phyloP scores from a whole-genome alignment of 1,140 invertebrate species.

The Rhyacophila brunnea region DNA sequence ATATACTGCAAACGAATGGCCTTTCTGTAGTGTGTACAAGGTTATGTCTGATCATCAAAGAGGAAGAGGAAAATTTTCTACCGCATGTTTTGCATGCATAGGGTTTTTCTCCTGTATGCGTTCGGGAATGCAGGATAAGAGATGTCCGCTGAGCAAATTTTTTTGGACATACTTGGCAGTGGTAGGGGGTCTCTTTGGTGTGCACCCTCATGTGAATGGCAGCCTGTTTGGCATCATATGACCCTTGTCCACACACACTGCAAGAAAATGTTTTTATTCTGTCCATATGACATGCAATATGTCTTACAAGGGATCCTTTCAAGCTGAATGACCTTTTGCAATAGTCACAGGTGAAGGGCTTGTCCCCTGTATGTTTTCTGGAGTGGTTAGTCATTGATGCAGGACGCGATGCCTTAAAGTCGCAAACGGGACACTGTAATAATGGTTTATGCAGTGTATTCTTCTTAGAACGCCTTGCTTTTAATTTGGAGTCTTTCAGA shows the following conservation, averaged over 20 bases:
- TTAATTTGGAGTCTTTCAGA: too few species aligned
- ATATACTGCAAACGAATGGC: constrained; percentile 67
- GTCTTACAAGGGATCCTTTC: constrained; percentile 49
- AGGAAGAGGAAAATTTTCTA: constrained; percentile 59
- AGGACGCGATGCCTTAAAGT: constrained; percentile 6
- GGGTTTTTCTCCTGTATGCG: constrained; percentile 72
- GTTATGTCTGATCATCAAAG: constrained; percentile 48
- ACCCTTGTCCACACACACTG: constrained; percentile 48
- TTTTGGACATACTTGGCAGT: constrained; percentile 14
- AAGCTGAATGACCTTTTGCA: constrained; percentile 57
- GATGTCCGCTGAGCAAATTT: constrained; percentile 23
- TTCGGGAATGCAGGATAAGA: constrained; percentile 57
- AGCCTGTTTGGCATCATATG: constrained; percentile 48
- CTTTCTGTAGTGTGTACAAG: constrained; percentile 63
- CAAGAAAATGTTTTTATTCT: constrained; percentile 41
- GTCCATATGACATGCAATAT: constrained; percentile 45
- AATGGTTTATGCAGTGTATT: neutral
- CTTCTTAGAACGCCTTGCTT: too few species aligned
- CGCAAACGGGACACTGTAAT: constrained; percentile 24
- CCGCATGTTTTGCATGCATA: constrained; percentile 63
- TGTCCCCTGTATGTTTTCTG: constrained; percentile 54
- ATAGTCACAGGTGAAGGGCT: constrained; percentile 54
- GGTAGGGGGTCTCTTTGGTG: constrained; percentile 27
- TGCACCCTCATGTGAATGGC: constrained; percentile 40
- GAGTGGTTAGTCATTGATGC: constrained; percentile 62